These are phyloP conservation scores for Pomatostomus ruficeps DNA, from an alignment of 2,113 vertebrate genomes.

Conservation along the genomic window DNA sequence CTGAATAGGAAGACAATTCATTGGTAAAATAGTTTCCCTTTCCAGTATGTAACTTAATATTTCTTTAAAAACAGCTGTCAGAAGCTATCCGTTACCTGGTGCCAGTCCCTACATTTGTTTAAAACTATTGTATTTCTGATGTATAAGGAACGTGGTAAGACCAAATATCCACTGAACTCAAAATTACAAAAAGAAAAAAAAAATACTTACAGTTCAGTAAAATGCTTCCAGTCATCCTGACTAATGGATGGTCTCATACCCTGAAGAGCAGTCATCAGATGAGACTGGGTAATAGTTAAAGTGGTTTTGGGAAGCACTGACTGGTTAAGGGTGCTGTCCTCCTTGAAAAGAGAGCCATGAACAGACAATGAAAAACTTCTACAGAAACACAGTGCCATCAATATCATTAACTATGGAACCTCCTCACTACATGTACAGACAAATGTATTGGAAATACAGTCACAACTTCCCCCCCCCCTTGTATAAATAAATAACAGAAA, in stretches of 20 bases:
- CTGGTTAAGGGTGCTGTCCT: slow-evolving; percentile 64
- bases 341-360: slow-evolving; percentile 62
- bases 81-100: neutral
- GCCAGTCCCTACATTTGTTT: neutral
- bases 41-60: neutral
- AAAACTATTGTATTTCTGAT: neutral
- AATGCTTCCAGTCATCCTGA: slow-evolving; percentile 85
- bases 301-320: slow-evolving; percentile 66
- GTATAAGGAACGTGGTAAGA: neutral
- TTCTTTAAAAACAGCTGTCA: neutral
- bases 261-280: slow-evolving; percentile 79
- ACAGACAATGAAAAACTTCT: neutral
- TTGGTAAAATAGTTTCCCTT: neutral
- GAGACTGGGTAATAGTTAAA: slow-evolving; percentile 74
- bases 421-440: neutral
- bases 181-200: neutral
- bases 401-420: neutral
- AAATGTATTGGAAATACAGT: neutral
- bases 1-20: neutral
- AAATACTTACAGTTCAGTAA: slow-evolving; percentile 84
- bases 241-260: slow-evolving; percentile 83
- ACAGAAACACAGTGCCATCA: neutral
- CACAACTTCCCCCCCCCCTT: neutral
- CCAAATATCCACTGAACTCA: neutral
- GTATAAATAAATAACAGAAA: neutral